phyloP scores from a whole-genome alignment of 2,797 vertebrate genomes.

The Fistularia commersonii region DNA sequence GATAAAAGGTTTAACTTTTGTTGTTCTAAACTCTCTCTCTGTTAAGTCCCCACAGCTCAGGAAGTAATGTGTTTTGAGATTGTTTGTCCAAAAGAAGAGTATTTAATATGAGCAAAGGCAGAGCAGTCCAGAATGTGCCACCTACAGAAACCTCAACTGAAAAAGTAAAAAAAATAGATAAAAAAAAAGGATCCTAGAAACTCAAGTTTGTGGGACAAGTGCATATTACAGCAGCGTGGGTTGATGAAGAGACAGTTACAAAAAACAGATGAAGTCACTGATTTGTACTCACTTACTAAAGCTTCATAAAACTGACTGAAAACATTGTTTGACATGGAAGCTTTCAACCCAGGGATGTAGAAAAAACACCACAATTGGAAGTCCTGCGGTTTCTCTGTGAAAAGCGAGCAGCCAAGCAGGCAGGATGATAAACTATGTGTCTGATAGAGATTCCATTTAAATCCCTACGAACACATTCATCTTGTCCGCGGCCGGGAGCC shows the following conservation, averaged over 20 bases:
- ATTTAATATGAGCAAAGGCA: slow-evolving; percentile 12
- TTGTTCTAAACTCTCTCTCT: slow-evolving; percentile 15
- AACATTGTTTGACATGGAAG: slow-evolving; percentile 59
- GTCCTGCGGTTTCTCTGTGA: slow-evolving; percentile 44
- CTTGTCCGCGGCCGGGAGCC: slow-evolving; percentile 26
- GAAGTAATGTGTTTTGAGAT: slow-evolving; percentile 29
- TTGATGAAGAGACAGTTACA: slow-evolving; percentile 46
- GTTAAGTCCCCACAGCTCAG: slow-evolving; percentile 19
- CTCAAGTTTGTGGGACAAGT: slow-evolving; percentile 23
- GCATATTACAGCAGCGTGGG: slow-evolving; percentile 9
- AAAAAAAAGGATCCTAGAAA: slow-evolving; percentile 5
- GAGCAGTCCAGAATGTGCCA: slow-evolving; percentile 23
- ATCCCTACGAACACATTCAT: slow-evolving; percentile 40
- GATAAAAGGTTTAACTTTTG: slow-evolving; percentile 18
- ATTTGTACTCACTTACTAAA: slow-evolving; percentile 37
- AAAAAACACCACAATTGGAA: slow-evolving; percentile 42
- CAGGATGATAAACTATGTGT: slow-evolving; percentile 53
- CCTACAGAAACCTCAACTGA: slow-evolving; percentile 25
- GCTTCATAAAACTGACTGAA: slow-evolving; percentile 51
- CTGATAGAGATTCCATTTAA: slow-evolving; percentile 40
- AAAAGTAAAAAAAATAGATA: slow-evolving; percentile 4
- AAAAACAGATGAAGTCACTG: slow-evolving; percentile 53
- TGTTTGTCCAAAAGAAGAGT: slow-evolving; percentile 29
- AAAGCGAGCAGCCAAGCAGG: slow-evolving; percentile 13
- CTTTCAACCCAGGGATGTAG: slow-evolving; percentile 38